Evolutionary conservation across 1,140 invertebrate species (phyloP).

Genomic region (Drosophila guanche): DNA sequence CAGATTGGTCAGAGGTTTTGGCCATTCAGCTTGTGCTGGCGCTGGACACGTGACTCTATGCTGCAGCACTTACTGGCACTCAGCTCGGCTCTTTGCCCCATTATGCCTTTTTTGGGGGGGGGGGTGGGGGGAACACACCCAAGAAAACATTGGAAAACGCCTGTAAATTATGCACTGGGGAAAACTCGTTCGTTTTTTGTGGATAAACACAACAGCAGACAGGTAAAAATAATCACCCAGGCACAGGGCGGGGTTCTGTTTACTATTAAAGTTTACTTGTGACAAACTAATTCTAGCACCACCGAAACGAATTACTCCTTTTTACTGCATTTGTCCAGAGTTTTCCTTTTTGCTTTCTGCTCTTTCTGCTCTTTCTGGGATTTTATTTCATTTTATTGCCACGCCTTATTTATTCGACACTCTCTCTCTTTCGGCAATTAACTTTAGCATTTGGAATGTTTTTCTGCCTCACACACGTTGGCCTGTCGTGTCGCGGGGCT

Average conservation of each 20-base stretch:
- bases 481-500: conserved; percentile 23
- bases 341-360: conserved; percentile 9
- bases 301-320: conserved; percentile 1
- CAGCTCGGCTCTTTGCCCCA: conserved; percentile 20
- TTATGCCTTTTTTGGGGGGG: conserved; percentile 16
- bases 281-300: conserved; percentile 34
- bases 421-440: conserved; percentile 23
- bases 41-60: conserved; percentile 56
- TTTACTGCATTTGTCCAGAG: background rate
- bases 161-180: conserved; percentile 51
- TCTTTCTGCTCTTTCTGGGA: background rate
- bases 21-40: conserved; percentile 38
- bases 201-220: conserved; percentile 17
- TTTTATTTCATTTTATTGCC: conserved; percentile 44
- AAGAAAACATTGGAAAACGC: conserved; percentile 39
- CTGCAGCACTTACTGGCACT: conserved; percentile 51
- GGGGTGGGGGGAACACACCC: conserved; percentile 31
- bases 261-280: conserved; percentile 39
- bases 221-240: conserved; percentile 24
- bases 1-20: conserved; percentile 24
- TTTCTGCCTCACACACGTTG: conserved; percentile 16
- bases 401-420: background rate
- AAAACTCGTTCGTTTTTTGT: conserved; percentile 28
- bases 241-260: background rate
- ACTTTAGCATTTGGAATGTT: conserved; percentile 30